Base-by-base conservation (phyloP, 2,797 vertebrate species). In the Sebastes jordani region DNA sequence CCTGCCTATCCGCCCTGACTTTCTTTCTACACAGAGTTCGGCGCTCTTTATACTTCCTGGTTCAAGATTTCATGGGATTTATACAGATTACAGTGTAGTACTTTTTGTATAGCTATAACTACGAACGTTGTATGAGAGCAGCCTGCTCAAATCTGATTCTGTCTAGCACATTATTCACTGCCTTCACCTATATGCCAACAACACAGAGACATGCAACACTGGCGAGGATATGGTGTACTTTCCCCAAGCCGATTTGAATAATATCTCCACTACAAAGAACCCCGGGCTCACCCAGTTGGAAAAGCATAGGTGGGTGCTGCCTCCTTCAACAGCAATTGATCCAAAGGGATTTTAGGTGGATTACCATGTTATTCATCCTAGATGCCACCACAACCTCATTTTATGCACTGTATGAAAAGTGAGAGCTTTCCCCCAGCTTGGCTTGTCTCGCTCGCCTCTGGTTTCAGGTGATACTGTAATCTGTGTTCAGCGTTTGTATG, bases 261-360 rank as follows among this genome's bases (percentile, higher is more conserved):
- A 74, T 68, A 88, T 82, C 58, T 81, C 30, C 52, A 76, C 59
- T 59, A 64, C 59, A 89, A 81, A 76, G 81, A 67, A 73, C 67
- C 36, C 34, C 9, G 54, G 58, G 74, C 65, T 82, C 72, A 70
- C 56, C 1, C 11, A 55, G 71, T 71, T 82, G 76, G 55, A 85
- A 74, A 85, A 80, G 58, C 75, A 78, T 49, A 68, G 71, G 67
- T 82, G 75, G 66, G 58, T 18, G 77, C 80, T 74, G 75, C 68
- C 73, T 84, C 38, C 66, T 80, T 83, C 64, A 72, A 70, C 63
- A 79, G 62, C 23, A 73, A 80, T 29, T 76, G 80, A 83, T 91
- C 83, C 60, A 14, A 7, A 54, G 73, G 85, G 83, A 88, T 89
- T 92, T 91, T 62, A 42, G 62, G 49, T 74, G 73, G 80, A 88